Base-by-base conservation (phyloP, 2,888 invertebrate species). In the Plusia festucae region DNA sequence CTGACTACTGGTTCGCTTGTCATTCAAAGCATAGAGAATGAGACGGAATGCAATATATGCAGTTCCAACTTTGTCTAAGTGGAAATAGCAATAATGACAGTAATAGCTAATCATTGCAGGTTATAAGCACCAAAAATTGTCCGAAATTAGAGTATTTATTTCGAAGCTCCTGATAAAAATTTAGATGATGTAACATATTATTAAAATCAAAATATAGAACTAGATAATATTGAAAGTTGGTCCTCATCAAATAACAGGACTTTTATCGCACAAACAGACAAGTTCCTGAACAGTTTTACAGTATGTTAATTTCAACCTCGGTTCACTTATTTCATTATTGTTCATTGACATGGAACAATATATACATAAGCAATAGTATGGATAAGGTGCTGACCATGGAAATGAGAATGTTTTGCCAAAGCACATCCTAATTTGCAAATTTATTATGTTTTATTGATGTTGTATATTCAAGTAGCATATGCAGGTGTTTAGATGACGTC, bases 371-470 rank as follows among this genome's bases (percentile, higher is more conserved):
- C 53, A 60, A 65, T 67, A 79, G 78, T 69, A 79, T 82, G 83
- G 82, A 87, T 75, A 70, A 67, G 85, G n/a, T 13, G 75, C 70
- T 20, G 54, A 55, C 57, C 64, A 68, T 78, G 73, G 57, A 64
- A 79, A 78, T 76, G 65, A 70, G 66, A 78, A 84, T 79, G 73
- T 80, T 79, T 82, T 79, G 72, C 78, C 78, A 77, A 82, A 81
- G 69, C 59, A 40, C 40, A 73, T 75, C 60, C 72, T 77, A 77
- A 79, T 81, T 83, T 81, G 81, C 77, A 83, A 82, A 84, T 78
- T 30, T 53, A 40, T 58, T 61, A 86, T 88, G 86, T 87, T 86
- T 88, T 86, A 89, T 87, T 85, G 76, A 87, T 88, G 76, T 73
- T 69, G 76, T 63, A 70, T 62, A 65, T 70, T 69, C 68, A 27